Percentiles rank a stretch among this genome's conserved stretches.
Evolutionary conservation across 2,888 invertebrate genomes (phyloP).

Genomic region (Dascillus cervinus): DNA sequence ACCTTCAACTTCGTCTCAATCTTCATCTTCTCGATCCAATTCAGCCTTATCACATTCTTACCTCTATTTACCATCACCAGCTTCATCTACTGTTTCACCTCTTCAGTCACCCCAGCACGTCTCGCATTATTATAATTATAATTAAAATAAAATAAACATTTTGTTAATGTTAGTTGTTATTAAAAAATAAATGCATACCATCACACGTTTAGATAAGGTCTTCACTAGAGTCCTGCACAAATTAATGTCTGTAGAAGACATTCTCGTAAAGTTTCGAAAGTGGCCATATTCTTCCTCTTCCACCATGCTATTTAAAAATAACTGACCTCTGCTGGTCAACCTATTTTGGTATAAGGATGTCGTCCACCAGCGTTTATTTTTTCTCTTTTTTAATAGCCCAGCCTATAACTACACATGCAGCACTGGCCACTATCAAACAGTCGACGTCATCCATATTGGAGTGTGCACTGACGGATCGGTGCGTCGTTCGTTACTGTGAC

Average conservation of each 20-base stretch:
- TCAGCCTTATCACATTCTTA: background rate
- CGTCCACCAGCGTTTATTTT: constrained; percentile 6
- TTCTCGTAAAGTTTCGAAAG: constrained; percentile 7
- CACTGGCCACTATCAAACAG: too few species aligned
- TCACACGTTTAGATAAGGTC: constrained; percentile 4
- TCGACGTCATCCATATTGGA: too few species aligned
- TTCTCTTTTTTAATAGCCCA: too few species aligned
- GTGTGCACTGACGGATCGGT: background rate
- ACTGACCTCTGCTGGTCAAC: constrained; percentile 2
- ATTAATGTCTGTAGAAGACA: constrained; percentile 6
- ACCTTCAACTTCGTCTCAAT: constrained; percentile 1
- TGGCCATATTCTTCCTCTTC: constrained; percentile 5
- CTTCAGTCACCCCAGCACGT: constrained; percentile 3
- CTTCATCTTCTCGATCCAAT: constrained; percentile 1
- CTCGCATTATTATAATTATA: too few species aligned
- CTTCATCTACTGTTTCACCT: constrained; percentile 1
- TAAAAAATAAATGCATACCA: constrained; percentile 38
- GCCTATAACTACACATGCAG: too few species aligned
- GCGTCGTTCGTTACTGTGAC: constrained; percentile 3
- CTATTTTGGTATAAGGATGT: constrained; percentile 6
- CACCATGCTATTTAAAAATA: constrained; percentile 7
- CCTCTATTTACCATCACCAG: too few species aligned
- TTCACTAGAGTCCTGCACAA: constrained; percentile 4
- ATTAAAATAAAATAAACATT: too few species aligned
- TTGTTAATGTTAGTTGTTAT: constrained; percentile 45